A percentile compares a stretch with the other conserved stretches of the same genome.
Evolutionary conservation across 2,888 invertebrate genomes (phyloP).

Genomic region (Lamellibrachia columna): DNA sequence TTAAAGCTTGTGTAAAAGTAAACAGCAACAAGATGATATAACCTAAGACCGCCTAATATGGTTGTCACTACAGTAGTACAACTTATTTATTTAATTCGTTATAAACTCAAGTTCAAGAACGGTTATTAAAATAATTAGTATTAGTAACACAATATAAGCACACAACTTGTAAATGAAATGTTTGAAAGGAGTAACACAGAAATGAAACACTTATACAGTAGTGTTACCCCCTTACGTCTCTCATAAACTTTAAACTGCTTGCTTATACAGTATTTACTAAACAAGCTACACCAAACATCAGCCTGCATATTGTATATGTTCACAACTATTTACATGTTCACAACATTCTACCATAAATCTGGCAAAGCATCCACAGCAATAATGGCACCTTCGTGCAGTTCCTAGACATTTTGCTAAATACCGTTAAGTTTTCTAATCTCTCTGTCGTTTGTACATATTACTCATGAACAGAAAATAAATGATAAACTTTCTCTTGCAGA

Average conservation of each 20-base stretch:
- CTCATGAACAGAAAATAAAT: background rate
- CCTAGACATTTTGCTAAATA: background rate
- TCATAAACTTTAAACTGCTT: too few species aligned
- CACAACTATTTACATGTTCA: too few species aligned
- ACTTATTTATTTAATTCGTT: background rate
- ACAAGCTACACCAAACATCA: too few species aligned
- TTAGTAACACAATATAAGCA: too few species aligned
- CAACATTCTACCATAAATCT: background rate
- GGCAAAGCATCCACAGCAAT: background rate
- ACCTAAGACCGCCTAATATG: background rate
- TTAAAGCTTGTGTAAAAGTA: background rate
- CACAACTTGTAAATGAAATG: too few species aligned
- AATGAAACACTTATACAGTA: too few species aligned
- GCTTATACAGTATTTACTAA: too few species aligned
- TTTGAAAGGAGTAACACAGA: too few species aligned
- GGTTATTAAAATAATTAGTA: too few species aligned
- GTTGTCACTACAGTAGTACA: background rate
- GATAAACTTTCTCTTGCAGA: background rate
- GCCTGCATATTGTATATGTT: too few species aligned
- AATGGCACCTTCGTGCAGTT: background rate
- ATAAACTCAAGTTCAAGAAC: background rate
- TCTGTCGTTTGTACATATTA: background rate
- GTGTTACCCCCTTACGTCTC: too few species aligned
- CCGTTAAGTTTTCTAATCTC: background rate
- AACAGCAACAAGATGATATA: background rate